Conservation (phyloP, 2,888 invertebrate genomes). For the Druceiella hillmani region DNA sequence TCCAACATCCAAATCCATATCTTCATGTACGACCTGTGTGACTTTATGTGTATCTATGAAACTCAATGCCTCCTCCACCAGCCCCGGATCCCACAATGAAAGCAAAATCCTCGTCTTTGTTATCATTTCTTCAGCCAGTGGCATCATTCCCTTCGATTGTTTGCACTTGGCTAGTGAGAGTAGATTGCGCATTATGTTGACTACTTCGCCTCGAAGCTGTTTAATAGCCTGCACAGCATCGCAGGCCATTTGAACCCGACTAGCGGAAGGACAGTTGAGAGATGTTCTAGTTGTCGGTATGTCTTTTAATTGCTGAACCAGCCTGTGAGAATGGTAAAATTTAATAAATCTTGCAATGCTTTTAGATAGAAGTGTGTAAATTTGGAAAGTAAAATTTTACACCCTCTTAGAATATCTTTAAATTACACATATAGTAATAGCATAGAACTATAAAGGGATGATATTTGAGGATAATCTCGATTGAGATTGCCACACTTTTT, state of each 20-base stretch:
- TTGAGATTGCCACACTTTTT: too few relatives aligned
- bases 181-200: constrained; percentile 69
- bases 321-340: constrained; percentile 47
- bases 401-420: too few relatives aligned
- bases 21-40: too few relatives aligned
- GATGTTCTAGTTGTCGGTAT: constrained; percentile 53
- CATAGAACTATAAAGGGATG: too few relatives aligned
- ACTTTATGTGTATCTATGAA: constrained; percentile 76
- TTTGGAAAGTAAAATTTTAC: too few relatives aligned
- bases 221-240: constrained; percentile 78
- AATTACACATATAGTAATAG: too few relatives aligned
- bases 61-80: constrained; percentile 80
- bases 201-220: constrained; percentile 69
- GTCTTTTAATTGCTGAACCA: constrained; percentile 77
- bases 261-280: constrained; percentile 58
- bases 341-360: too few relatives aligned
- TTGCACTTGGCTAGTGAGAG: constrained; percentile 69
- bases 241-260: constrained; percentile 75
- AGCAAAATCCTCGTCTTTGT: constrained; percentile 73
- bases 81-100: constrained; percentile 78
- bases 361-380: too few relatives aligned
- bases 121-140: constrained; percentile 72
- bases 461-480: too few relatives aligned
- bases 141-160: constrained; percentile 67
- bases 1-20: too few relatives aligned